Evolutionary conservation across 2,113 vertebrate genomes (phyloP).

Genomic region (Colaptes auratus): DNA sequence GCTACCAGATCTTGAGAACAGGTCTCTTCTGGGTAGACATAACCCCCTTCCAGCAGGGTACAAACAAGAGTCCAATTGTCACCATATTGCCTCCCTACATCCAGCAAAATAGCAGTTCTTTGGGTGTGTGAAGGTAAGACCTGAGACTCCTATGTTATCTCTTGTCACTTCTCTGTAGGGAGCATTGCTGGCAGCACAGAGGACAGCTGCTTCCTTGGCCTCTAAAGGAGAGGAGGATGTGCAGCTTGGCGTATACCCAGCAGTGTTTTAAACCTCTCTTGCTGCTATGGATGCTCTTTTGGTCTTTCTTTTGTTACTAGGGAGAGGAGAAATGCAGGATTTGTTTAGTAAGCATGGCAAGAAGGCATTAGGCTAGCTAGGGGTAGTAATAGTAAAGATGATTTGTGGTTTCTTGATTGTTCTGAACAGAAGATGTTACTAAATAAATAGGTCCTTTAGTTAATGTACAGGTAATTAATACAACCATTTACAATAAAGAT

Average conservation of each 20-base stretch:
- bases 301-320: not conserved
- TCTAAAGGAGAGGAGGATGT: not conserved
- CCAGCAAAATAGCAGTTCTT: not conserved
- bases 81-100: rapidly evolving
- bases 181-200: not conserved
- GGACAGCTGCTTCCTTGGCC: not conserved
- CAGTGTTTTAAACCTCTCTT: not conserved
- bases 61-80: not conserved
- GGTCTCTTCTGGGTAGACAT: not conserved
- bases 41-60: not conserved
- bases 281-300: not conserved
- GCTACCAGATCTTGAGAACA: not conserved
- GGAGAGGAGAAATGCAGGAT: not conserved
- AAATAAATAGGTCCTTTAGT: not conserved
- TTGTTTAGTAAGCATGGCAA: not conserved
- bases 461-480: not conserved
- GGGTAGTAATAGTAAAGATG: not conserved
- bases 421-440: not conserved
- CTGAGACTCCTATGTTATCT: rapidly evolving
- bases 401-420: not conserved
- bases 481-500: not conserved
- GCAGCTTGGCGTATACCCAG: not conserved
- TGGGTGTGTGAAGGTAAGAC: not conserved
- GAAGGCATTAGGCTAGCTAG: not conserved
- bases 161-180: not conserved